A percentile compares a stretch with the other conserved stretches of the same genome.
These are phyloP conservation scores for Polydrusus pterygomalis DNA, from an alignment of 2,888 invertebrate genomes.

Conservation along the genomic window DNA sequence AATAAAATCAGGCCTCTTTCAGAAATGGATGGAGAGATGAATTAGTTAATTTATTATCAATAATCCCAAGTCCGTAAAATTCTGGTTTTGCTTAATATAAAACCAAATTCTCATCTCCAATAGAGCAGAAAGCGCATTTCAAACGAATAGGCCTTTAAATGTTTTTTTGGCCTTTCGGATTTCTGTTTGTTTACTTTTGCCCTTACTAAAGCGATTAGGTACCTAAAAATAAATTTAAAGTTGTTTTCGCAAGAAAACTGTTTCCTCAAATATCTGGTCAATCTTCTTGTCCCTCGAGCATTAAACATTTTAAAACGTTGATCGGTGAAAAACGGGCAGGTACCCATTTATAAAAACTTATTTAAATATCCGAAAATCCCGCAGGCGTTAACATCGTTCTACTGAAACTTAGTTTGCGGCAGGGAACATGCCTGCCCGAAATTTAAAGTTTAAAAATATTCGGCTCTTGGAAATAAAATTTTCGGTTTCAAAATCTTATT, in stretches of 20 bases:
- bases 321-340: constrained; percentile 14
- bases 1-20: no score
- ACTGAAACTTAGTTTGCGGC: constrained; percentile 17
- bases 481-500: background rate
- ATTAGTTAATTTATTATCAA: no score
- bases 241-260: background rate
- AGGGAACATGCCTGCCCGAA: constrained; percentile 23
- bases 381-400: constrained; percentile 25
- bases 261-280: background rate
- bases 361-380: constrained; percentile 40
- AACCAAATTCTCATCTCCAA: no score
- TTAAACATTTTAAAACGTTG: constrained; percentile 14
- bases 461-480: constrained; percentile 2
- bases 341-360: constrained; percentile 20
- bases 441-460: constrained; percentile 30
- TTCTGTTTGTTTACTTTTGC: no score
- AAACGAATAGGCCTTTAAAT: no score
- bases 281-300: constrained; percentile 6
- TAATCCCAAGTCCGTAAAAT: no score
- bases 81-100: no score
- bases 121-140: no score
- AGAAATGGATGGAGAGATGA: no score
- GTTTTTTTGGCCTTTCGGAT: no score
- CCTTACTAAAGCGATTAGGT: no score
- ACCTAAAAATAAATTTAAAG: no score